Conservation (phyloP, 2,888 invertebrate genomes). For the Melieria omissa region DNA sequence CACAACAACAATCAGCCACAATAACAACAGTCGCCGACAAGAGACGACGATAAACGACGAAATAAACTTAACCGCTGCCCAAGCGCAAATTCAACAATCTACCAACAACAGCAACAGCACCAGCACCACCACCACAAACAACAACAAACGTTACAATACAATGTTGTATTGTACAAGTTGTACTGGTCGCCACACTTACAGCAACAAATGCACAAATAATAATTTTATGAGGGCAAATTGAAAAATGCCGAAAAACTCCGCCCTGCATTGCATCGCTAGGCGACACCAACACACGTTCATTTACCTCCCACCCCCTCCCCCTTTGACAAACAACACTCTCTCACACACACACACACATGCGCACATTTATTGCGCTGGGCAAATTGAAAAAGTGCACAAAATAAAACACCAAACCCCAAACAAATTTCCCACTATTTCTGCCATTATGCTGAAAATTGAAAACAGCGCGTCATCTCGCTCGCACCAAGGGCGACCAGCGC, state of each 20-base stretch:
- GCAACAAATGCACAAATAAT: conserved; percentile 56
- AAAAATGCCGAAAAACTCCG: conserved; percentile 63
- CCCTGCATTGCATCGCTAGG: conserved; percentile 51
- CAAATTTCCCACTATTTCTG: conserved; percentile 56
- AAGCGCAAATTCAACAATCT: not conserved
- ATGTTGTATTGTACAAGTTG: too few relatives aligned
- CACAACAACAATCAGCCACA: conserved; percentile 30
- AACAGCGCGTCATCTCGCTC: conserved; percentile 48
- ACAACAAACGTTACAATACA: conserved; percentile 6
- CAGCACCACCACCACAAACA: conserved; percentile 1
- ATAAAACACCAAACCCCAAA: conserved; percentile 15
- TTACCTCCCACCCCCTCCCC: too few relatives aligned
- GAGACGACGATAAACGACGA: conserved; percentile 17
- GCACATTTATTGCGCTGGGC: conserved; percentile 33
- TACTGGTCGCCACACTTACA: conserved; percentile 27
- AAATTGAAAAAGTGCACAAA: conserved; percentile 30
- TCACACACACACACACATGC: conserved; percentile 44
- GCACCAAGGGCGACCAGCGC: conserved; percentile 16
- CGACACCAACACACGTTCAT: conserved; percentile 21
- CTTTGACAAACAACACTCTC: not conserved
- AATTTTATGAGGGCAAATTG: conserved; percentile 64
- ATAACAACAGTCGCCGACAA: conserved; percentile 22
- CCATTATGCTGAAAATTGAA: conserved; percentile 44
- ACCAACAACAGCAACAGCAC: conserved; percentile 17
- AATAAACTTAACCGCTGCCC: conserved; percentile 9